Evolutionary conservation across 2,888 invertebrate species (phyloP).

Genomic region (Archips xylosteana): DNA sequence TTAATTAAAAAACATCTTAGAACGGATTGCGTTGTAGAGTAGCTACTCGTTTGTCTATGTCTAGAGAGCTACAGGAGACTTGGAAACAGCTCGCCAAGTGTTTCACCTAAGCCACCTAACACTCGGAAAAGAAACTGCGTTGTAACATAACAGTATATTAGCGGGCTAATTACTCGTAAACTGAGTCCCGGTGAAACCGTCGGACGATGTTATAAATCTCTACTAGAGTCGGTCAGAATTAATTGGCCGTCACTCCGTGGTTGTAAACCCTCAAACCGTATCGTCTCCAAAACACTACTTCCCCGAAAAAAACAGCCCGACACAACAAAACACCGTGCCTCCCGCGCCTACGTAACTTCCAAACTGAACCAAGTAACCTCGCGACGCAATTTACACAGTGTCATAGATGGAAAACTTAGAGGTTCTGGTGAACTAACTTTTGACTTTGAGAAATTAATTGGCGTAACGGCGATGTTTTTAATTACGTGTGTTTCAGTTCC

Average conservation of each 20-base stretch:
- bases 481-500: conserved; percentile 60
- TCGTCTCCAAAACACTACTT: conserved; percentile 60
- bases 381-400: conserved; percentile 41
- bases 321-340: conserved; percentile 43
- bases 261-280: conserved; percentile 71
- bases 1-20: no score
- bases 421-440: conserved; percentile 55
- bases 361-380: conserved; percentile 7
- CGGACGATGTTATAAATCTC: conserved; percentile 59
- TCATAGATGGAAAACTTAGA: conserved; percentile 54
- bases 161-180: conserved; percentile 58
- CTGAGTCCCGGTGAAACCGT: conserved; percentile 49
- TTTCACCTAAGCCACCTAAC: conserved; percentile 9
- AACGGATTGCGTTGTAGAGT: no score
- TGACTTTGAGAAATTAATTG: conserved; percentile 83
- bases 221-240: conserved; percentile 66
- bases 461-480: conserved; percentile 77
- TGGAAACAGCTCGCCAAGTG: neutral
- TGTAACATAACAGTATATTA: conserved; percentile 40
- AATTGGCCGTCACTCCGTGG: conserved; percentile 65
- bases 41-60: no score
- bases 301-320: conserved; percentile 27
- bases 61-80: no score
- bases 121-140: conserved; percentile 31
- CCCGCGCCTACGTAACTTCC: conserved; percentile 34